phyloP scores from a whole-genome alignment of 2,797 vertebrate species.

The Phataginus tricuspis region DNA sequence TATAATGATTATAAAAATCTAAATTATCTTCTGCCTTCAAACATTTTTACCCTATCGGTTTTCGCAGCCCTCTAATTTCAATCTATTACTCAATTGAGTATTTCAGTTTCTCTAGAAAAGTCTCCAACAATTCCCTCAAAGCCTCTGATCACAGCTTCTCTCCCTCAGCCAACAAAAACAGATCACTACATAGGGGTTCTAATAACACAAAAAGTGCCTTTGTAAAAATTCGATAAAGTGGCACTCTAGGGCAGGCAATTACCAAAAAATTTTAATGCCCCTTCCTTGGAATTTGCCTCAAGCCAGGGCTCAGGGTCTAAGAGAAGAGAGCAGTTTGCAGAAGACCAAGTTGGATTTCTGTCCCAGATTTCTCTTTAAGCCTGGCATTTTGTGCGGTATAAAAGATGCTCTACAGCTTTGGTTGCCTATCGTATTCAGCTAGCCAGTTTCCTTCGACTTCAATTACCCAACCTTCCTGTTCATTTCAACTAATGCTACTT shows the following conservation, averaged over 20 bases:
- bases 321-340: neutral
- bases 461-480: neutral
- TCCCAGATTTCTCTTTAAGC: neutral
- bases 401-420: neutral
- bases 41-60: neutral
- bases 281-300: neutral
- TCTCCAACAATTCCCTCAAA: neutral
- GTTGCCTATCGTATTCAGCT: neutral
- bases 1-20: neutral
- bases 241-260: neutral
- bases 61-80: neutral
- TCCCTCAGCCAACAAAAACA: neutral
- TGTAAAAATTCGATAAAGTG: slow-evolving; percentile 21
- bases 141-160: neutral
- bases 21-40: neutral
- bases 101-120: neutral
- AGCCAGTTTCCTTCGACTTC: neutral
- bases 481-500: neutral
- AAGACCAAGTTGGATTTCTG: neutral
- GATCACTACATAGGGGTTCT: neutral
- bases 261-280: neutral
- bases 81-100: slow-evolving; percentile 1
- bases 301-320: neutral
- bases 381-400: neutral
- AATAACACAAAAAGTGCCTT: neutral